Evolutionary conservation across 30 jellyfish, hydroid and myxozoan species (phyloP).

Genomic region (Catostylus mosaicus): DNA sequence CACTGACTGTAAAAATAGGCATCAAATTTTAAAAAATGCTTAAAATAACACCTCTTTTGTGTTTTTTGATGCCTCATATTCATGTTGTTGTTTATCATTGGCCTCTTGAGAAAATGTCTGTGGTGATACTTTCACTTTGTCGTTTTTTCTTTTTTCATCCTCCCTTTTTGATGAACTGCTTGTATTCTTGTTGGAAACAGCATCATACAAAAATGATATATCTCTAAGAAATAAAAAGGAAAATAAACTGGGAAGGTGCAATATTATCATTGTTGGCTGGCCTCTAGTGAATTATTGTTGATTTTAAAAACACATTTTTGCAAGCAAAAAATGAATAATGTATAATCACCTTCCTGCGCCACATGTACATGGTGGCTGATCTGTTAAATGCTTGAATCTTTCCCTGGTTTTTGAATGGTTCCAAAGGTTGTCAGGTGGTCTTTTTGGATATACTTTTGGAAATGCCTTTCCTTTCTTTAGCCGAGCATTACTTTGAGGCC

Average conservation of each 20-base stretch:
- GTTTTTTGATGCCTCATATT: too few species aligned
- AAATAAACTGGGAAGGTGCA: too few species aligned
- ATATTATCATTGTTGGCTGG: too few species aligned
- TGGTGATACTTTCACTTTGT: too few species aligned
- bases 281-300: too few species aligned
- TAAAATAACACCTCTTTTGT: too few species aligned
- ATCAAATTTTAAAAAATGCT: too few species aligned
- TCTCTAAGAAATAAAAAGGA: constrained; percentile 54
- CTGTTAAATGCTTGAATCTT: constrained; percentile 81
- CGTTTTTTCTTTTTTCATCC: too few species aligned
- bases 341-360: constrained; percentile 92
- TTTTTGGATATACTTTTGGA: constrained; percentile 52
- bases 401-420: constrained; percentile 76
- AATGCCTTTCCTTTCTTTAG: constrained; percentile 32
- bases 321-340: neutral
- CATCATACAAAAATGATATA: constrained; percentile 80
- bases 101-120: too few species aligned
- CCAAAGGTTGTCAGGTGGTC: constrained; percentile 87
- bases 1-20: too few species aligned
- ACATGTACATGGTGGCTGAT: constrained; percentile 93
- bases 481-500: constrained; percentile 61
- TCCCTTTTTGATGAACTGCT: constrained; percentile 18
- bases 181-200: constrained; percentile 41
- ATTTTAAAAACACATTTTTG: neutral
- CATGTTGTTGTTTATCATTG: too few species aligned